These are phyloP conservation scores for Dyspetes luteomarginatus DNA, from an alignment of 2,888 invertebrate genomes.

Conservation along the genomic window DNA sequence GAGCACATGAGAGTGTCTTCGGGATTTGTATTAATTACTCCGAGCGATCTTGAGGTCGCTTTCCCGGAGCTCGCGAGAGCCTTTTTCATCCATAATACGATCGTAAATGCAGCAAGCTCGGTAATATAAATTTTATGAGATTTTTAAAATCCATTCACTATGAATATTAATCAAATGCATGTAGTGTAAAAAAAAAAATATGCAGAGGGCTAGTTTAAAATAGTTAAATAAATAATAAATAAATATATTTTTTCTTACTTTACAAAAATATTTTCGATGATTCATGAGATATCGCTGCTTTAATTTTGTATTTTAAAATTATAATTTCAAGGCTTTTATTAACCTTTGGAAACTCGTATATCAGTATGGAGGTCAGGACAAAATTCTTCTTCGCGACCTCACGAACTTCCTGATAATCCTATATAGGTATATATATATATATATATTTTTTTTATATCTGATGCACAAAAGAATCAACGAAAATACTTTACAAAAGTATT, in stretches of 20 bases:
- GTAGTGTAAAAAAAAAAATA: too few species aligned
- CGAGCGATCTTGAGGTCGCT: conserved; percentile 20
- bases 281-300: too few species aligned
- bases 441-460: neutral
- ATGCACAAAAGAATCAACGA: too few species aligned
- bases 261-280: too few species aligned
- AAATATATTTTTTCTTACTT: too few species aligned
- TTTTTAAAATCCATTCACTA: too few species aligned
- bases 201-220: too few species aligned
- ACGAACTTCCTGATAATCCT: conserved; percentile 16
- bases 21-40: conserved; percentile 47
- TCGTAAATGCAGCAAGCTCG: neutral
- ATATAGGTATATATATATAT: neutral
- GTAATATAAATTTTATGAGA: neutral
- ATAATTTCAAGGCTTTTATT: too few species aligned
- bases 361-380: neutral
- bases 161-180: too few species aligned
- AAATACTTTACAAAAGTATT: too few species aligned
- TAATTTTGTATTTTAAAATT: too few species aligned
- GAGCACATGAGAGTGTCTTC: conserved; percentile 20
- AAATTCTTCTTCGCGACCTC: conserved; percentile 6
- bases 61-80: conserved; percentile 29
- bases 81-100: neutral
- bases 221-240: too few species aligned
- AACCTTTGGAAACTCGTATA: neutral